A percentile compares a stretch with the other conserved stretches of the same genome.
These are phyloP conservation scores for Dioctria linearis DNA, from an alignment of 2,888 invertebrate species.

Conservation along the genomic window DNA sequence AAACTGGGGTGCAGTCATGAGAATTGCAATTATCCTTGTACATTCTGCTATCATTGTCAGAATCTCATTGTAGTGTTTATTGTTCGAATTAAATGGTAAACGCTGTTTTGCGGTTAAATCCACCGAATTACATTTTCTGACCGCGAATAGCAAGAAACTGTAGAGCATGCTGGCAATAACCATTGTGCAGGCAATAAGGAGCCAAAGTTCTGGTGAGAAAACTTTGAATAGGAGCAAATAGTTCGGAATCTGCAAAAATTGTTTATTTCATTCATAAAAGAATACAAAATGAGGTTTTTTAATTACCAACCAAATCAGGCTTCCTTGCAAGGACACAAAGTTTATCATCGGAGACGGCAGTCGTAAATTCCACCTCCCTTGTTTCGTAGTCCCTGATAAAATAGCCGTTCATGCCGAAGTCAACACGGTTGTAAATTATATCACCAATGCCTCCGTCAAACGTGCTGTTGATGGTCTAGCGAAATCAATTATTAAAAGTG, in stretches of 20 bases:
- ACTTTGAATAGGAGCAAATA: conserved; percentile 53
- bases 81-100: conserved; percentile 47
- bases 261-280: neutral
- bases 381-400: conserved; percentile 60
- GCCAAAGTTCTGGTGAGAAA: conserved; percentile 53
- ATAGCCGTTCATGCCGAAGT: conserved; percentile 57
- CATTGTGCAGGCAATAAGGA: conserved; percentile 54
- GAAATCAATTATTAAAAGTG: neutral
- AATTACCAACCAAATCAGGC: conserved; percentile 55
- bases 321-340: conserved; percentile 58
- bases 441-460: conserved; percentile 60
- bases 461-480: conserved; percentile 44
- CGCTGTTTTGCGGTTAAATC: neutral
- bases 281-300: neutral
- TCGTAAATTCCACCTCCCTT: conserved; percentile 57
- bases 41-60: conserved; percentile 49
- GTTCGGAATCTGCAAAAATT: conserved; percentile 55
- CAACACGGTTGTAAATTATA: conserved; percentile 56
- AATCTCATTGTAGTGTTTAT: conserved; percentile 53
- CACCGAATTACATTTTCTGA: conserved; percentile 25
- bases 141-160: conserved; percentile 45
- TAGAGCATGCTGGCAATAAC: conserved; percentile 51
- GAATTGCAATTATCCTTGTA: conserved; percentile 56
- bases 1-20: conserved; percentile 56
- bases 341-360: conserved; percentile 58